A percentile compares a stretch with the other conserved stretches of the same genome.
phyloP scores from a whole-genome alignment of 1,140 invertebrate species.

The Eriosoma lanigerum region DNA sequence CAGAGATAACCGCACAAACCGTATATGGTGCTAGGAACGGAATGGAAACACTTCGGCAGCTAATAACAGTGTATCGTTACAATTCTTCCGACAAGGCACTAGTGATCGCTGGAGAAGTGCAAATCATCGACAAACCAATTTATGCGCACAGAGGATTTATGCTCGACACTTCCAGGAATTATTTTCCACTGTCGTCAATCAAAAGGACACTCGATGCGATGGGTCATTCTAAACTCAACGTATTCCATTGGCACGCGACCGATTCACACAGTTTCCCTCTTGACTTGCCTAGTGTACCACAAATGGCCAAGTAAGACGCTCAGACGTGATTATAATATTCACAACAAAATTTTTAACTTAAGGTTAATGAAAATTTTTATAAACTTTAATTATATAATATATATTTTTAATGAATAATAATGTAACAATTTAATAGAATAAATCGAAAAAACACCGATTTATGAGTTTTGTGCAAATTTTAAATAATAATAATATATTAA shows the following conservation, averaged over 20 bases:
- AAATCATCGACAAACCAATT: constrained; percentile 58
- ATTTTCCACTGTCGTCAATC: constrained; percentile 69
- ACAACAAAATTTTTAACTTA: no score
- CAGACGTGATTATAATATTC: constrained; percentile 18
- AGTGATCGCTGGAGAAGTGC: constrained; percentile 57
- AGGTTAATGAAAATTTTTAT: no score
- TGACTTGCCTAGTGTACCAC: constrained; percentile 67
- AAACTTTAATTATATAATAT: no score
- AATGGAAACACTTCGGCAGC: constrained; percentile 73
- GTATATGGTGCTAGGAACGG: constrained; percentile 74
- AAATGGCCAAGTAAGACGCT: constrained; percentile 66
- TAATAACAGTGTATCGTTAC: constrained; percentile 60
- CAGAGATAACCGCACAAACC: constrained; percentile 67
- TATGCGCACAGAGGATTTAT: constrained; percentile 69
- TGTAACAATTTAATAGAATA: no score
- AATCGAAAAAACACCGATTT: no score
- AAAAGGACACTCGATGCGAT: constrained; percentile 74
- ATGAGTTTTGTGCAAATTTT: no score
- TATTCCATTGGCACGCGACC: constrained; percentile 83
- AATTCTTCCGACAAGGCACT: constrained; percentile 53
- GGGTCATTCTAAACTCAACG: constrained; percentile 78
- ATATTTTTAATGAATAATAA: no score
- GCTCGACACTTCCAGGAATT: constrained; percentile 78
- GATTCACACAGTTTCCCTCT: constrained; percentile 83
- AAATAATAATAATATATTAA: no score